Base-by-base conservation (phyloP, 2,113 vertebrate species). In the Monopterus albus region DNA sequence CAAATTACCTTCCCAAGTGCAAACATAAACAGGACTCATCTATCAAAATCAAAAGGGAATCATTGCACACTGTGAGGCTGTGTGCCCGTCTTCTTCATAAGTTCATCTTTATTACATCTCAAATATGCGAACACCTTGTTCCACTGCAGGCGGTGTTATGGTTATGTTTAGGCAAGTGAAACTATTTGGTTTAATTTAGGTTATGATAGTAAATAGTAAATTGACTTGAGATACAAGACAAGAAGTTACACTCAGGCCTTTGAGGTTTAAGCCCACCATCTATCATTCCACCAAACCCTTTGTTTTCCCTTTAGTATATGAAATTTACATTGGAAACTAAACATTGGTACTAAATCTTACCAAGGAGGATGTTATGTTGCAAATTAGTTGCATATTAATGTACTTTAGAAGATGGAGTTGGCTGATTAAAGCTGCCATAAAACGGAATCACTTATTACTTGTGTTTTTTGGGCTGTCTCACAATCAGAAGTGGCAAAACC, bases 321-420 rank as follows among this genome's bases (percentile, higher is more conserved):
- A 46, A 64, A 56, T 23, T 28, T 10, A 26, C 39, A 18, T 7
- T 46, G 12, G 36, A 26, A 39, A n/a, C 33, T 59, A n/a, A n/a
- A 38, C 38, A 7, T 7, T 21, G 28, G 28, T 1, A 14, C 15
- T 25, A 55, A 49, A 42, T 40, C 18, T 49, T 45, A 56, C 25
- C 40, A 36, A 50, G 40, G 57, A 63, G 29, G 29, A 51, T 62
- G 17, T 39, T 14, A 39, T 21, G 33, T 40, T 67, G 61, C 18
- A 66, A 26, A 66, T 45, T 35, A 51, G 47, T 9, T 71, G 47
- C 6, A 20, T n/a, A 18, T 61, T 70, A 46, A 51, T 56, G 10
- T 7, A 4, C n/a, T 23, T 35, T 1, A 20, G 6, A 4, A 50
- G 20, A 15, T 2, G 3, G 21, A 1, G 29, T 21, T 33, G 25